Conservation (phyloP, 23 tunicate genomes). For the Ascidia mentula region DNA sequence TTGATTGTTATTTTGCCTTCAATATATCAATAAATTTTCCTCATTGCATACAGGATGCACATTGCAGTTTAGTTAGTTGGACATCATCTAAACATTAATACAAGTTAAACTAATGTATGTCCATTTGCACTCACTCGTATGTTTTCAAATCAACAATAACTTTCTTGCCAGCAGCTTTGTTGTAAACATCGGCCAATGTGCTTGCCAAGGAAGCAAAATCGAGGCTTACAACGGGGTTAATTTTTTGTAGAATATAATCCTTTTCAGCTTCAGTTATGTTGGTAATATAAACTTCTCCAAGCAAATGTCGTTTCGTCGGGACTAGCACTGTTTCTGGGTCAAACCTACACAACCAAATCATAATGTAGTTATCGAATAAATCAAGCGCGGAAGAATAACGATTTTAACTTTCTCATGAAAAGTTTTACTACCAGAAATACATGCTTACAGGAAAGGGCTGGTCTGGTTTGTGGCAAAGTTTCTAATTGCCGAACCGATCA, state of each 20-base stretch:
- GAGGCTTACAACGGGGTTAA: not conserved
- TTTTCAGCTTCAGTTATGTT: conserved; percentile 26
- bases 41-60: no score
- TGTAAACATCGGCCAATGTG: conserved; percentile 11
- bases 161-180: not conserved
- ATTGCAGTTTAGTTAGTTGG: no score
- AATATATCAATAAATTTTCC: no score
- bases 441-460: not conserved
- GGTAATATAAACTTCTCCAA: conserved; percentile 37
- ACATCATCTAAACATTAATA: no score
- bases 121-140: not conserved
- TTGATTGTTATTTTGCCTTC: no score
- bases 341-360: conserved; percentile 16
- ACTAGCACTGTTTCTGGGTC: conserved; percentile 24
- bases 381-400: no score
- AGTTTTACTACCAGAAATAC: not conserved
- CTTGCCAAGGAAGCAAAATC: not conserved
- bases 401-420: not conserved
- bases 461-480: not conserved
- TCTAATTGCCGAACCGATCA: not conserved
- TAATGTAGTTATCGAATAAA: no score
- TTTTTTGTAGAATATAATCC: not conserved
- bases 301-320: conserved; percentile 37
- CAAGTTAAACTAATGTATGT: not conserved
- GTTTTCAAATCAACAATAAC: conserved; percentile 4